Evolutionary conservation across 2,797 vertebrate genomes (phyloP), one percentile per base, ranked within the genome.

Genomic region (Sebastes hopkinsi): DNA sequence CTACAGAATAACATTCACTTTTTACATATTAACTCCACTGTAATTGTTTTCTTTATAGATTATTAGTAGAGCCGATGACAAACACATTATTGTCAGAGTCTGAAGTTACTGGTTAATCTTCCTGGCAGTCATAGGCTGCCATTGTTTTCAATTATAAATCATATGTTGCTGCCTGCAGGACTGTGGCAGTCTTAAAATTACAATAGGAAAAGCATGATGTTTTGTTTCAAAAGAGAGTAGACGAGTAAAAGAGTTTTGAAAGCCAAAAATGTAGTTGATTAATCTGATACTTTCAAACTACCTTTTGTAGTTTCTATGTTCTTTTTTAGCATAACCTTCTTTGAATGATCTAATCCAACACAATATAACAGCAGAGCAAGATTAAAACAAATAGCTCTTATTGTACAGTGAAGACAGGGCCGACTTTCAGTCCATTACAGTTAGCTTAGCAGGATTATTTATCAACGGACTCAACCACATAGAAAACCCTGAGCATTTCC

Each of bases 381-480:
- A 69, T 67, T 16, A 22, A 46, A 74, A 56, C 25, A 23, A 52
- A 18, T 52, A 50, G 30, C 34, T 67, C 60, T 32, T 3, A 27
- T 5, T 20, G 29, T 46, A 32, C 5, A 20, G 29, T 36, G 59
- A 14, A 30, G 54, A 70, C 29, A 34, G 42, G 16, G 34, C 14
- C 23, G 13, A 38, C 14, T 50, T 32, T 66, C 30, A 46, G 66
- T 75, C 60, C 61, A 77, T 60, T 32, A 75, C 23, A 69, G 72
- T 52, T 36, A 60, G n/a, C 36, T 46, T 71, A 67, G 60, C 50
- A 14, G 65, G 34, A 6, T 65, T 58, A 80, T 80, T 76, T 34
- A 79, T 82, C 82, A 84, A 60, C 20, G 5, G 64, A 18, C 38
- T 12, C 22, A 10, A 72, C 55, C 56, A 61, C n/a, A 46, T 11